Evolutionary conservation across 2,888 invertebrate species (phyloP), one percentile per base, ranked within the genome.

Genomic region (Drosophila robusta): DNA sequence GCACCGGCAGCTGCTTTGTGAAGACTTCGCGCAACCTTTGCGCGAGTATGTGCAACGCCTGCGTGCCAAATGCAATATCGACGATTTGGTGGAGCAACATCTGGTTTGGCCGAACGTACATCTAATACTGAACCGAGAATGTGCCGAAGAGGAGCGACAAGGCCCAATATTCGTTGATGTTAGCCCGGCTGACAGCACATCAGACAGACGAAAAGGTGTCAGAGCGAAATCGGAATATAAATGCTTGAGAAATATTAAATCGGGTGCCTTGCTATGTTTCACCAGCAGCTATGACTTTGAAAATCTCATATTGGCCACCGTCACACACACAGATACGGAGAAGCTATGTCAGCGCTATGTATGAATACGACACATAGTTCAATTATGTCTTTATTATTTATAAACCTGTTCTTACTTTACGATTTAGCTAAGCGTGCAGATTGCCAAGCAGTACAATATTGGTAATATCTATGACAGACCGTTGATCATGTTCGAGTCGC

Each of bases 1-100:
- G n/a, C 97, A 97, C 78, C 96, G 96, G 87, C 93, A 95, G 38
- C 92, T 97, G 36, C 89, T 97, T 50, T 92, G 96, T 34, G 97
- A 97, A 92, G 97, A 98, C 91, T 97, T 96, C 87, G 93, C 96
- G 34, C 93, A 93, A 16, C 96, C 97, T 0, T 90, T 98, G 24
- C 92, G 96, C 36, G 93, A 95, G 84, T 80, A 80, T 12, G 80
- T 90, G 1, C 36, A 66, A 7, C 69, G 70, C n/a, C 44, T 90
- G 9, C 60, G 56, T 7, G 16, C 38, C 12, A 44, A 51, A 29
- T 9, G 9, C 8, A 29, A 67, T 34, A 5, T 52, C 0, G 46
- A 62, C 0, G 16, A 11, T 0, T 38, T 80, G 9, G 54, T 57
- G 24, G 7, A 49, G 5, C 61, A 75, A 12, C 39, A 67, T 3